Evolutionary conservation across 2,888 invertebrate species (phyloP), one percentile per base, ranked within the genome.

Genomic region (Xestia rhomboidea): DNA sequence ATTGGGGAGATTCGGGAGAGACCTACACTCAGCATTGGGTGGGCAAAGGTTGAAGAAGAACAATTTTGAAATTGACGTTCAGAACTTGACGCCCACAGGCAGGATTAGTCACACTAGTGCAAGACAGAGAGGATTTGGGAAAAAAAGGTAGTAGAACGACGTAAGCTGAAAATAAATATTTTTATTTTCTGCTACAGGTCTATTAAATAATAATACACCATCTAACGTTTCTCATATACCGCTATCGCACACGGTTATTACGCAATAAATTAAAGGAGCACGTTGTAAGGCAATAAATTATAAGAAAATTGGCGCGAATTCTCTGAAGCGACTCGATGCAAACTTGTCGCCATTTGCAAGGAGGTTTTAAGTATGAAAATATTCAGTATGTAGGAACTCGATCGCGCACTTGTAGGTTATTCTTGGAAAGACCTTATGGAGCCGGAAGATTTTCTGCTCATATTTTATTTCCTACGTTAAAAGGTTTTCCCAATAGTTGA

Each of bases 211-310:
- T 81, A 75, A 76, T 66, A 62, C 10, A 51, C 13, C 66, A 67
- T 79, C 80, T 73, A 74, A 46, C 64, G 64, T 84, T 87, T 81
- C 79, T 87, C 85, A 90, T 90, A 88, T 81, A 88, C 77, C 51
- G 68, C 70, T 79, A 87, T 79, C 63, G 66, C 72, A 46, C 77
- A 84, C 75, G 79, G 86, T 91, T 89, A 90, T 89, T 88, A 89
- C 87, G 87, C 87, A 86, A 89, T 92, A 90, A 91, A 92, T 92
- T 90, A 82, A 86, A 84, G 81, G 77, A 77, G 76, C 81, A 72
- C 85, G 85, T 85, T 82, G 73, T 82, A 79, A 54, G 73, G 84
- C 83, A 72, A 88, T 91, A 90, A 91, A 91, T 91, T 89, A 88
- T 84, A 86, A 81, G 86, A 87, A 87, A 90, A 90, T 91, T 88